Evolutionary conservation across 2,797 vertebrate genomes (phyloP).

Genomic region (Esox masquinongy): DNA sequence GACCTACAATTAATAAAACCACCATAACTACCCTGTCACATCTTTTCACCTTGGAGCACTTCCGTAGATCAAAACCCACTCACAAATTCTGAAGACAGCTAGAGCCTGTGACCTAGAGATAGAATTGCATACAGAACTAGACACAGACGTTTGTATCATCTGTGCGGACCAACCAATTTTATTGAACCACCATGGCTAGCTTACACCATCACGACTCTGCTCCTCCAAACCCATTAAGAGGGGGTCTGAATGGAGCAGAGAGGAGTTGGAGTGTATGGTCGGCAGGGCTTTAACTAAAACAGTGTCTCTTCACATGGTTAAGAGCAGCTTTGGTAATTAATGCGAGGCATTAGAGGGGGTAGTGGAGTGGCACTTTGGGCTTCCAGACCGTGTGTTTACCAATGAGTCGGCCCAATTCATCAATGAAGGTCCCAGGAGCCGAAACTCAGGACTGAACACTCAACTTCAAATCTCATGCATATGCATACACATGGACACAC

Average conservation of each 20-base stretch:
- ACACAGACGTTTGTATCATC: background rate
- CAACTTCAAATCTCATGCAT: slow-evolving; percentile 12
- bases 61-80: background rate
- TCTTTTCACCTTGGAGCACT: background rate
- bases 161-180: background rate
- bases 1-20: background rate
- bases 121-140: background rate
- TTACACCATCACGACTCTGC: slow-evolving; percentile 18
- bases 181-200: background rate
- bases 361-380: slow-evolving; percentile 46
- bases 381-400: slow-evolving; percentile 30
- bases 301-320: slow-evolving; percentile 47
- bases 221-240: background rate
- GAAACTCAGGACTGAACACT: slow-evolving; percentile 1
- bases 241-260: background rate
- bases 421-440: slow-evolving; percentile 23
- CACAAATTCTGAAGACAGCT: background rate
- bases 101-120: background rate
- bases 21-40: background rate
- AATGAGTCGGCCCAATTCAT: slow-evolving; percentile 24
- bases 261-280: slow-evolving; percentile 34
- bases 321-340: slow-evolving; percentile 54
- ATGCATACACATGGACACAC: slow-evolving; percentile 3
- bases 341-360: slow-evolving; percentile 54
- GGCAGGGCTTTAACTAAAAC: slow-evolving; percentile 35